Conservation (phyloP, 2,797 vertebrate species). For the Aplochiton taeniatus region DNA sequence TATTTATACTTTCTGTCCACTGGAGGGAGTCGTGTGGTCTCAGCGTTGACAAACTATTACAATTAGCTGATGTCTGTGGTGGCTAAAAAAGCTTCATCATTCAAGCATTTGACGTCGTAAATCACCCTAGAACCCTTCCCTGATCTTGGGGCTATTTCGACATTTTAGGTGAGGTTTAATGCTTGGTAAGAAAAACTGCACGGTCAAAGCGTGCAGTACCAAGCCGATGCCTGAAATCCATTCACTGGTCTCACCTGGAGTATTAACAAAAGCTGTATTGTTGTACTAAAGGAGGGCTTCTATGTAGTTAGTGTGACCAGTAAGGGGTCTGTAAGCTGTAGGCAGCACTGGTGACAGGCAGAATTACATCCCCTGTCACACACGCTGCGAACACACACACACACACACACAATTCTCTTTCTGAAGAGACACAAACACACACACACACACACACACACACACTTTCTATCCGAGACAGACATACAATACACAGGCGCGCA, state of each 20-base stretch:
- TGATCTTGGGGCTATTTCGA: no score
- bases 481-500: slow-evolving; percentile 12
- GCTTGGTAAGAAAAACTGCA: no score
- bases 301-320: slow-evolving; percentile 68
- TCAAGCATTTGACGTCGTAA: no score
- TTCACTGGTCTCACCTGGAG: slow-evolving; percentile 7
- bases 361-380: slow-evolving; percentile 58
- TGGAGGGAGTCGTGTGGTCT: slow-evolving; percentile 9
- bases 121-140: no score
- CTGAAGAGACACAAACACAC: slow-evolving; percentile 5
- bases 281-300: slow-evolving; percentile 55
- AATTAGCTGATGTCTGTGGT: no score
- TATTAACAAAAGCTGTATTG: slow-evolving; percentile 29
- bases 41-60: not conserved
- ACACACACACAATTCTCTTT: slow-evolving; percentile 21
- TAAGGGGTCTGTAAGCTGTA: slow-evolving; percentile 46
- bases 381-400: slow-evolving; percentile 14
- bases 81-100: no score
- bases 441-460: not conserved
- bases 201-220: no score
- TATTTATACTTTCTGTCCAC: not conserved
- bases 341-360: slow-evolving; percentile 60
- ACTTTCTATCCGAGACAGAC: not conserved
- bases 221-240: not conserved
- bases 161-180: no score